A percentile compares a stretch with the other conserved stretches of the same genome.
These are phyloP conservation scores for Cephus rjabovi DNA, from an alignment of 2,888 invertebrate species.

Conservation along the genomic window DNA sequence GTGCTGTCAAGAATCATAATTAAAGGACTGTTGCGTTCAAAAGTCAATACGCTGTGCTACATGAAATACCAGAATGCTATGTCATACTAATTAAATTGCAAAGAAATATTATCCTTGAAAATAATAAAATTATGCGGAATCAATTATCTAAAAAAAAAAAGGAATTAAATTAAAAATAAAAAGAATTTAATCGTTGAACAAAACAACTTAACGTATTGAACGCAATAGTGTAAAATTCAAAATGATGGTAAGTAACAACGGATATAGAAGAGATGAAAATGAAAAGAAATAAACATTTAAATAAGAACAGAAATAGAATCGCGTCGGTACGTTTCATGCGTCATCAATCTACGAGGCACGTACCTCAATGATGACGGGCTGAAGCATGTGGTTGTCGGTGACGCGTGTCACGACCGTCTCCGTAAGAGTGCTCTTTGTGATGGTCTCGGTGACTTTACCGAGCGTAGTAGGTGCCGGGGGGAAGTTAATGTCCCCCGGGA, in stretches of 20 bases:
- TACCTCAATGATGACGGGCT: conserved; percentile 92
- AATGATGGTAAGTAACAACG: not conserved
- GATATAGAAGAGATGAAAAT: not conserved
- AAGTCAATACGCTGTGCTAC: not conserved
- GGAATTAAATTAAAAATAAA: not conserved
- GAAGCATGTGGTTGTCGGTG: conserved; percentile 90
- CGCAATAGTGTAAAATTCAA: not conserved
- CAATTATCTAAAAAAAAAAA: too few species aligned
- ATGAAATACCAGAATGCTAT: not conserved
- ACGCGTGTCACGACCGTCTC: conserved; percentile 94
- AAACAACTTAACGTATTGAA: not conserved
- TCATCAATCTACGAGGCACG: conserved; percentile 55
- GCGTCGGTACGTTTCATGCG: conserved; percentile 16
- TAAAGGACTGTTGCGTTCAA: not conserved
- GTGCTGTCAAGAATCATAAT: not conserved
- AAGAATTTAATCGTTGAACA: not conserved
- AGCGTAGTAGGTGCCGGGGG: conserved; percentile 87
- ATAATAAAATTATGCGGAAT: not conserved
- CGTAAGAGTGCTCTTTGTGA: conserved; percentile 95
- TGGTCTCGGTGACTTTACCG: conserved; percentile 92
- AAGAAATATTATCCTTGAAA: not conserved
- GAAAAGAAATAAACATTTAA: not conserved
- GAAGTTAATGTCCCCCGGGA: conserved; percentile 77
- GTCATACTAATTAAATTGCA: not conserved
- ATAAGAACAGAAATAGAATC: not conserved